Evolutionary conservation across 2,888 invertebrate species (phyloP).

Genomic region (Branchellion lobata): DNA sequence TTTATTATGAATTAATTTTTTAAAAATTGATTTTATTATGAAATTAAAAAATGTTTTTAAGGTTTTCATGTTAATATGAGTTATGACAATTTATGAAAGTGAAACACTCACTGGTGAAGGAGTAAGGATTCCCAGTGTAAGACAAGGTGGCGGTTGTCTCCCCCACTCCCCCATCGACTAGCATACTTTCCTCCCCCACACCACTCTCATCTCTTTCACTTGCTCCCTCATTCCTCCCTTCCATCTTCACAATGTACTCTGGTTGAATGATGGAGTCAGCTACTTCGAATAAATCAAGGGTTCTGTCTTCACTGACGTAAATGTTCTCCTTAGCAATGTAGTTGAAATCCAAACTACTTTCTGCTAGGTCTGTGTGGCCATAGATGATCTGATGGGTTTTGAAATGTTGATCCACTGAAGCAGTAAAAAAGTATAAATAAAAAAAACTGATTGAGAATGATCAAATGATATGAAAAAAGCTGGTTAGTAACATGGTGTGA

Average conservation of each 20-base stretch:
- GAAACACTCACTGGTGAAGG: no score
- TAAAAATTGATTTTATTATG: no score
- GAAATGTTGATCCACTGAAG: no score
- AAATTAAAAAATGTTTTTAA: no score
- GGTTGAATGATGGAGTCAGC: background rate
- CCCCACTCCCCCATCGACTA: background rate
- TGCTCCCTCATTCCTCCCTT: background rate
- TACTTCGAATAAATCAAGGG: background rate
- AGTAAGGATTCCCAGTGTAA: no score
- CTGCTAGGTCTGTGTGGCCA: background rate
- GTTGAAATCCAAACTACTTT: constrained; percentile 3
- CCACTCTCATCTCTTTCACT: background rate
- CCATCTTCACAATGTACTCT: background rate
- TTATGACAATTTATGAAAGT: no score
- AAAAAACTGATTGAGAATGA: no score
- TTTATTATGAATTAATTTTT: no score
- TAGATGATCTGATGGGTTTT: background rate
- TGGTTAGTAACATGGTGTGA: no score
- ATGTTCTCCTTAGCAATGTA: background rate
- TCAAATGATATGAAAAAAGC: no score
- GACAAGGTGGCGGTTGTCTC: no score
- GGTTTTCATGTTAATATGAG: no score
- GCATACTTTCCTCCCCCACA: background rate
- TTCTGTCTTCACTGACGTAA: constrained; percentile 15
- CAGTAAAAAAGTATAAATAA: background rate